Conservation (phyloP, 2,797 vertebrate species). For the Phaenicophaeus curvirostris region DNA sequence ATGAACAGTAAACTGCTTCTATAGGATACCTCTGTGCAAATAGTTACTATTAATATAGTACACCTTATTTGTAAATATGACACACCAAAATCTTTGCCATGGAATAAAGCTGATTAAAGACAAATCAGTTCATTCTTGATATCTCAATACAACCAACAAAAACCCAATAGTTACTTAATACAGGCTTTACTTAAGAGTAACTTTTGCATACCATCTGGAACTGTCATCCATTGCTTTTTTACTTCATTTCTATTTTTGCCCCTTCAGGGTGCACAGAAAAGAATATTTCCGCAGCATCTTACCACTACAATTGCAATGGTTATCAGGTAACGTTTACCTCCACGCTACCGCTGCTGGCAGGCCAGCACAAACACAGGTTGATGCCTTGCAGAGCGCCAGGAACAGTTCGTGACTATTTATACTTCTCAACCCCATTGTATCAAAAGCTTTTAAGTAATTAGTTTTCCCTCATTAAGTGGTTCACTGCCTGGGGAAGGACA, state of each 20-base stretch:
- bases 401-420: slow-evolving; percentile 38
- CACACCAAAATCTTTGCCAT: rapidly evolving
- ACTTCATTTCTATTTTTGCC: not conserved
- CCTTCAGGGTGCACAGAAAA: not conserved
- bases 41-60: rapidly evolving
- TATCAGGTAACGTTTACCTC: rapidly evolving
- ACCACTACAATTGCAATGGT: rapidly evolving
- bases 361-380: not conserved
- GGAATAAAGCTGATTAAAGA: not conserved
- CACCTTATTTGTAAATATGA: not conserved
- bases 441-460: slow-evolving; percentile 55
- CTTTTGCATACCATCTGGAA: rapidly evolving
- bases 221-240: rapidly evolving
- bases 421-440: not conserved
- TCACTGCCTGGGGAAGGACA: not conserved
- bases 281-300: not conserved
- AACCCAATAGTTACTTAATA: not conserved
- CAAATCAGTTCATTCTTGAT: rapidly evolving
- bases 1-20: not conserved
- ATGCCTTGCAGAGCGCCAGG: not conserved
- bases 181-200: rapidly evolving
- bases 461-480: slow-evolving; percentile 39
- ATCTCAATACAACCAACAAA: not conserved
- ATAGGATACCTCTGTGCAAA: rapidly evolving
- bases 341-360: not conserved